Base-by-base conservation (phyloP, 2,113 vertebrate species). In the Theristicus caerulescens region DNA sequence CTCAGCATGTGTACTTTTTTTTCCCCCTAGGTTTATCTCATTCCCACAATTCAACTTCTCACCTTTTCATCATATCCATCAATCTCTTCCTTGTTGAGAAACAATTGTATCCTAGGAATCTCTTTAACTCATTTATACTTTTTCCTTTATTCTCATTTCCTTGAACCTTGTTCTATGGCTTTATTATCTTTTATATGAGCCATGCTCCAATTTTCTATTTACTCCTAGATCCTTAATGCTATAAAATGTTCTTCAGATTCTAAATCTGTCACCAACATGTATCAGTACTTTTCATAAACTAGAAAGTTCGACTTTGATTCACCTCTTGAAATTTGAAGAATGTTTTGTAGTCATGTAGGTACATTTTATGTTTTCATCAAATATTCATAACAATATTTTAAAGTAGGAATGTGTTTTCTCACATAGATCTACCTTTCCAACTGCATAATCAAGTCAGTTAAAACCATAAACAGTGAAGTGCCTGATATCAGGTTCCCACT, bases 41-140 rank as follows among this genome's bases (percentile, higher is more conserved):
- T 94, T 91, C 57, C 61, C 65, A 86, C 65, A 90, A 84, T 97
- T 94, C 94, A 93, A 6, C 82, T 93, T 88, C 82, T 93, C 88
- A 94, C 57, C 40, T 95, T 96, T 97, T 96, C 78, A 96, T 97
- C 86, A 25, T 80, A 85, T 46, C 72, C 52, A 92, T 94, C 66
- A 85, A 58, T 94, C 83, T 89, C 25, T 94, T 94, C 73, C 93
- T 94, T 91, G 81, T 94, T 89, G 94, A 97, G 95, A 97, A 94
- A 96, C 73, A 96, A 87, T 89, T 91, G 76, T 72, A 79, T 51
- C 69, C 52, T 76, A 87, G 61, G 61, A 94, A 74, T 84, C 86
- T 76, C 77, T 91, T 82, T 61, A 95, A 94, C 70, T 91, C 47
- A 89, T 92, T 96, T 91, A 47, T 92, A 52, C 26, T 90, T 40